Evolutionary conservation across 2,888 invertebrate genomes (phyloP).

Genomic region (Epirrhoe tristata): DNA sequence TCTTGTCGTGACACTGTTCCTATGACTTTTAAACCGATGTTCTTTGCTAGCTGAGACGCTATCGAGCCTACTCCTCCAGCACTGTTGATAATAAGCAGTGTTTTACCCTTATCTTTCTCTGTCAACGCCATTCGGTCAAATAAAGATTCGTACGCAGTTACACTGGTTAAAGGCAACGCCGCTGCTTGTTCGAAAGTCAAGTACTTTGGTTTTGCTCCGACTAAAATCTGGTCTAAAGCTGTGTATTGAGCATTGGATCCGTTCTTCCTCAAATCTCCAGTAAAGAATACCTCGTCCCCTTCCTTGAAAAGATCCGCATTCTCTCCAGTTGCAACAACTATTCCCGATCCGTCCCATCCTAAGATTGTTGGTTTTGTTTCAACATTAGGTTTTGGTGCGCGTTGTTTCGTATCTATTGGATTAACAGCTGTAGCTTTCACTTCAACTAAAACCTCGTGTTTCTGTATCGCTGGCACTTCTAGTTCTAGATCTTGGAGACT

Average conservation of each 20-base stretch:
- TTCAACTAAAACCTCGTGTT: slow-evolving; percentile 69
- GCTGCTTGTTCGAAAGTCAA: slow-evolving; percentile 75
- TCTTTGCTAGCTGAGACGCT: slow-evolving; percentile 70
- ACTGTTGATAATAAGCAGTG: slow-evolving; percentile 73
- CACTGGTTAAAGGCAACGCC: slow-evolving; percentile 72
- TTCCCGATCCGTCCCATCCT: slow-evolving; percentile 76
- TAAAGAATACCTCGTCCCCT: slow-evolving; percentile 77
- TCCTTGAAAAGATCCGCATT: slow-evolving; percentile 58
- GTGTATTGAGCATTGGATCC: slow-evolving; percentile 75
- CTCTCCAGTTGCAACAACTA: slow-evolving; percentile 67
- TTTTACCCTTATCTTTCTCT: slow-evolving; percentile 70
- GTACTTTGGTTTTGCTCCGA: slow-evolving; percentile 69
- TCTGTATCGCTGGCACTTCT: slow-evolving; percentile 59
- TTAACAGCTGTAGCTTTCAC: slow-evolving; percentile 75
- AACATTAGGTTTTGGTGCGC: slow-evolving; percentile 69
- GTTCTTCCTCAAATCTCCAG: slow-evolving; percentile 64
- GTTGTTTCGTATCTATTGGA: slow-evolving; percentile 72
- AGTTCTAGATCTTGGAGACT: slow-evolving; percentile 73
- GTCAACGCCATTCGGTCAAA: slow-evolving; percentile 68
- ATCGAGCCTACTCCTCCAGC: slow-evolving; percentile 77
- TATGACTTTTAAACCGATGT: slow-evolving; percentile 70
- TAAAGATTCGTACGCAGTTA: slow-evolving; percentile 72
- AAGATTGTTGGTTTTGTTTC: slow-evolving; percentile 66
- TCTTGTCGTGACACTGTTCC: slow-evolving; percentile 75
- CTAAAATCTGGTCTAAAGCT: slow-evolving; percentile 65